phyloP scores from a whole-genome alignment of 2,797 vertebrate species.

The Anguilla anguilla region DNA sequence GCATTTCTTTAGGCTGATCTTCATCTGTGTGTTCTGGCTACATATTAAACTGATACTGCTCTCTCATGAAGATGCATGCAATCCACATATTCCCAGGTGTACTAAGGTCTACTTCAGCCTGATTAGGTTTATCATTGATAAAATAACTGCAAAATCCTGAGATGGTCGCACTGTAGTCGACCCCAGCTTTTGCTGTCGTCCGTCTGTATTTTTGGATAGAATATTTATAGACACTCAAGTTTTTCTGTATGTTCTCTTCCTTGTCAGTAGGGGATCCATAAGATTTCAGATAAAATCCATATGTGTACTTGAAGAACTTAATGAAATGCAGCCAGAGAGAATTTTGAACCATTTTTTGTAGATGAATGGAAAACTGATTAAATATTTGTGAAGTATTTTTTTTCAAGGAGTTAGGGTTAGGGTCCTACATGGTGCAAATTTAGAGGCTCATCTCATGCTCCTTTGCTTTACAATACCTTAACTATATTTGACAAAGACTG shows the following conservation, averaged over 20 bases:
- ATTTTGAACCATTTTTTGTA: constrained; percentile 52
- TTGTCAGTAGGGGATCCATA: constrained; percentile 43
- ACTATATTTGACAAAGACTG: background rate
- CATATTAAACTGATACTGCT: background rate
- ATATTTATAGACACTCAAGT: constrained; percentile 35
- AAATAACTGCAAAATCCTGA: background rate
- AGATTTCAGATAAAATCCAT: constrained; percentile 59
- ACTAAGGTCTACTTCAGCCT: background rate
- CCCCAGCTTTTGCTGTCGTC: background rate
- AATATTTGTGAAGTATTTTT: background rate
- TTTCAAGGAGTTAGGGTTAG: background rate
- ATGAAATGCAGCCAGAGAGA: constrained; percentile 56
- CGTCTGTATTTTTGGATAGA: constrained; percentile 31
- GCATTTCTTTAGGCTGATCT: background rate
- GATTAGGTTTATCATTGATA: background rate
- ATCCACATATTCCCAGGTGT: background rate
- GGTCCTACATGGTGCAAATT: background rate
- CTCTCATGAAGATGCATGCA: background rate
- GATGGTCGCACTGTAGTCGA: background rate
- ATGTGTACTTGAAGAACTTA: constrained; percentile 51
- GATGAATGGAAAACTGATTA: constrained; percentile 46
- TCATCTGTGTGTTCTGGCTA: background rate
- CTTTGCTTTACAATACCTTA: background rate
- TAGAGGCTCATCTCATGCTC: background rate
- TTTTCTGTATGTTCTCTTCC: constrained; percentile 55